Base-by-base conservation (phyloP, 2,888 invertebrate species). In the Atethmia centrago region DNA sequence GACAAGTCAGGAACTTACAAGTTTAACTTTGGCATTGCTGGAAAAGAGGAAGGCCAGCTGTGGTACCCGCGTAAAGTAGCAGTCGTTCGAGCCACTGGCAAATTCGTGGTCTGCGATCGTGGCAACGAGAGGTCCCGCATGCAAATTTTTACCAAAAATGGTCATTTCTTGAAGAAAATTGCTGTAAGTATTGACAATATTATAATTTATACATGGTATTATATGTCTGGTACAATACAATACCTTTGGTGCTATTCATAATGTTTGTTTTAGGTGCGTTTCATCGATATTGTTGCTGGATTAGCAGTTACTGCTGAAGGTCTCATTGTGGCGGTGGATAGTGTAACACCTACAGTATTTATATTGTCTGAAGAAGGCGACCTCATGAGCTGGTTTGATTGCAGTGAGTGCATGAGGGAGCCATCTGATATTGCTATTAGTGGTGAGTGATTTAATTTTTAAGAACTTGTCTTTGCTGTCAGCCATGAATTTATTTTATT, bases 21-120 rank as follows among this genome's bases (percentile, higher is more conserved):
- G 92, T 99, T 98, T 92, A 98, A 99, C 94, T 99, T 99, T 95
- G 99, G 99, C 62, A 98, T 98, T 73, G 98, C 99, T 76, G 99
- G 99, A 83, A 98, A 98, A 90, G 99, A 99, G 88, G 99, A 99
- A 91, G 99, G 99, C 0, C 99, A 99, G 91, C 96, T 99, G 82
- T 99, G 99, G 99, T 99, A 99, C 94, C 99, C 99, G 7, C 97
- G 99, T 64, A 99, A 99, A 95, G 99, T 99, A 66, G 99, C 99
- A 14, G 98, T 99, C 3, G 98, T 99, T 97, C 97, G 98, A 71
- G 97, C 97, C 73, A 98, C 98, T 69, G 98, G 98, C 55, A 98
- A 98, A 92, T 98, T 98, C 93, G 99, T 99, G n/a, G 99, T 99
- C 5, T 99, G 99, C 93, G 99, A 99, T 95, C 98, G 99, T 83